Evolutionary conservation across 1,140 invertebrate genomes (phyloP).

Genomic region (Trachymyrmex cornetzi): DNA sequence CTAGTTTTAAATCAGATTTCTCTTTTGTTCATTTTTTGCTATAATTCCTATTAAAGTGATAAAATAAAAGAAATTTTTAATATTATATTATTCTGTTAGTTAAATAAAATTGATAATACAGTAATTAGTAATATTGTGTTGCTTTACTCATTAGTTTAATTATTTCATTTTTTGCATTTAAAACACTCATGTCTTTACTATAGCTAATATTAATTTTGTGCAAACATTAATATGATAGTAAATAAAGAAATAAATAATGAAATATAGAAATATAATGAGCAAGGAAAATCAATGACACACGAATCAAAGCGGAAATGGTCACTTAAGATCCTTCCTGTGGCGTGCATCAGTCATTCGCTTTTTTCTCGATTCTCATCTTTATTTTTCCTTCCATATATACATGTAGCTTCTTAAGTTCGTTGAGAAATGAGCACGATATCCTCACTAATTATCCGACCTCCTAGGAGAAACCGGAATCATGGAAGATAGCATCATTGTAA

Average conservation of each 20-base stretch:
- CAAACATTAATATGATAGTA: background rate
- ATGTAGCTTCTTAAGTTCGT: conserved; percentile 37
- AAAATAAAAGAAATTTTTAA: background rate
- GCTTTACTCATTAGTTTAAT: conserved; percentile 15
- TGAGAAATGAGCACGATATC: conserved; percentile 62
- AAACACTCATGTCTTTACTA: background rate
- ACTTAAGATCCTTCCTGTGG: conserved; percentile 62
- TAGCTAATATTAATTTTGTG: background rate
- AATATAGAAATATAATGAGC: conserved; percentile 12
- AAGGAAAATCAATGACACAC: conserved; percentile 59
- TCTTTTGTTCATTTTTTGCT: background rate
- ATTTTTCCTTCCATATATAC: conserved; percentile 44
- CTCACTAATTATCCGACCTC: conserved; percentile 66
- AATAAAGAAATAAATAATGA: conserved; percentile 29
- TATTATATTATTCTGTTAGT: background rate
- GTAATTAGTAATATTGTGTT: background rate
- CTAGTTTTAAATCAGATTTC: background rate
- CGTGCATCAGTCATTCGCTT: conserved; percentile 61
- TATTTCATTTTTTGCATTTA: conserved; percentile 1
- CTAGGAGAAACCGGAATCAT: conserved; percentile 60
- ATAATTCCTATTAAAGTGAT: background rate
- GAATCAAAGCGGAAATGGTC: conserved; percentile 71
- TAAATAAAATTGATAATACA: background rate
- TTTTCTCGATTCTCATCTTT: conserved; percentile 24
- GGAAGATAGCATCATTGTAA: conserved; percentile 54